phyloP scores from a whole-genome alignment of 2,113 vertebrate genomes.

The Turnix velox region DNA sequence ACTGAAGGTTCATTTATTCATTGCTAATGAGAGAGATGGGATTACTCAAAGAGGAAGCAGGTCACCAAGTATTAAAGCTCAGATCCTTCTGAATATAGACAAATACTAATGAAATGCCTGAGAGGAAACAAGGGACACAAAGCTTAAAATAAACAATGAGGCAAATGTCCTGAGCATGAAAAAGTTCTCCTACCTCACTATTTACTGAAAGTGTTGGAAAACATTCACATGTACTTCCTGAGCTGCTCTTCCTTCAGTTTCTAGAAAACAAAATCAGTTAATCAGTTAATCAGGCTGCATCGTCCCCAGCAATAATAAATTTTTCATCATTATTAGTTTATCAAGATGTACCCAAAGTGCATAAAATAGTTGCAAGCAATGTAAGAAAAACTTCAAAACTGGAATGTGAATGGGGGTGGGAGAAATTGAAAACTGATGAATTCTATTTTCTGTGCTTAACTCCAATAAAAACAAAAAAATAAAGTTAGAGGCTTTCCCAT shows the following conservation, averaged over 20 bases:
- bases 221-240: not conserved
- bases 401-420: too few species aligned
- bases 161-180: not conserved
- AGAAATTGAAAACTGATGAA: too few species aligned
- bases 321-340: not conserved
- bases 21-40: conserved; percentile 6
- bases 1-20: not conserved
- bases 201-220: not conserved
- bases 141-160: not conserved
- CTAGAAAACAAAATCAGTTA: not conserved
- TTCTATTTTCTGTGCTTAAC: not conserved
- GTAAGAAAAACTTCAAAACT: not conserved
- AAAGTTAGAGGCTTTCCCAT: not conserved
- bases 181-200: not conserved
- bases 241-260: not conserved
- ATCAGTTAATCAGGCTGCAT: not conserved
- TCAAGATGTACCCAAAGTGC: not conserved
- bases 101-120: not conserved
- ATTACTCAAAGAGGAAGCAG: conserved; percentile 22
- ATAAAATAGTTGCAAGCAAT: not conserved
- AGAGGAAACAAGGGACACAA: not conserved
- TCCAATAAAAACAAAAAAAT: not conserved
- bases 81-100: not conserved
- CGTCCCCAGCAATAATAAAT: not conserved
- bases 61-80: not conserved